Conservation (phyloP, 2,797 vertebrate species). For the Schizopygopsis pylzovi region DNA sequence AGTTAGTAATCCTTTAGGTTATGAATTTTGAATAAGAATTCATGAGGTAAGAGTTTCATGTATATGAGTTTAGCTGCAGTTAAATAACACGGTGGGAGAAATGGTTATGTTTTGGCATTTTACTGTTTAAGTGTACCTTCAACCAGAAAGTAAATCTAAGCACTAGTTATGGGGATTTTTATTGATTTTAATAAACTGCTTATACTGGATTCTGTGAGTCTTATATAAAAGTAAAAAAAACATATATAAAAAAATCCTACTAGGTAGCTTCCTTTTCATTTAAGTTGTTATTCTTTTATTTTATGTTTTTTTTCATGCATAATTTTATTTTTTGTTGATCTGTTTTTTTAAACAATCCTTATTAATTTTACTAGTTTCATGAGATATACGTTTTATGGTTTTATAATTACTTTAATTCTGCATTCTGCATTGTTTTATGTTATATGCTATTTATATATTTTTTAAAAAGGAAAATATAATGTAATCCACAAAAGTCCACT, state of each 20-base stretch:
- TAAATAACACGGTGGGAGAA: not conserved
- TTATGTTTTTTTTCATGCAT: not conserved
- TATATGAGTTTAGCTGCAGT: not conserved
- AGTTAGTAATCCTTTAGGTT: not conserved
- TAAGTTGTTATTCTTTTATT: not conserved
- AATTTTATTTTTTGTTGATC: not conserved
- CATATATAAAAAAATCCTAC: too few species aligned
- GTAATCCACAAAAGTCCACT: too few species aligned
- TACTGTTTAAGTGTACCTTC: not conserved
- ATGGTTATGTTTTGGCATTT: not conserved
- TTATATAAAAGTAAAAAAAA: not conserved
- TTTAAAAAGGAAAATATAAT: too few species aligned
- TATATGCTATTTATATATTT: too few species aligned
- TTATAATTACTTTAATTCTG: not conserved
- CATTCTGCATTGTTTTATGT: too few species aligned
- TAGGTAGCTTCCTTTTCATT: not conserved
- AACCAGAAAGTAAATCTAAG: not conserved
- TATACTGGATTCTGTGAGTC: not conserved
- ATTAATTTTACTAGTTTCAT: not conserved
- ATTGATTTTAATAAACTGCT: not conserved
- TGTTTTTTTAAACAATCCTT: not conserved
- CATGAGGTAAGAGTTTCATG: slow-evolving; percentile 5
- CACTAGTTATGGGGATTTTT: not conserved
- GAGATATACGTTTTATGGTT: not conserved
- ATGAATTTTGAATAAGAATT: not conserved